Conservation (phyloP, 2,888 invertebrate species). For the Willowsia nigromaculata region DNA sequence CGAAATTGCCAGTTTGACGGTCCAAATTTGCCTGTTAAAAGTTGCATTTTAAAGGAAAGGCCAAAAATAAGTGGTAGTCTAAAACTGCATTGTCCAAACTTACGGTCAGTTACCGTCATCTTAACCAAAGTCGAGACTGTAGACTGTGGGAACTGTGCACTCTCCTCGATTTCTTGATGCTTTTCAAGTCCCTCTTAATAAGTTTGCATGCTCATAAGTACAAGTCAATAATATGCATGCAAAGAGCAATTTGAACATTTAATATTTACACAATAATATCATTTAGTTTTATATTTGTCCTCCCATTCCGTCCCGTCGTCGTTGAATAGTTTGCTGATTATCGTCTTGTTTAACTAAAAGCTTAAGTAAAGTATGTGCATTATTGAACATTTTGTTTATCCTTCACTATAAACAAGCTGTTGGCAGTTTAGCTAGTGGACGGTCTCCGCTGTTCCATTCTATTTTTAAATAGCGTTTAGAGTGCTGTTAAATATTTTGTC, state of each 20-base stretch:
- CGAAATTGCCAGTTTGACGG: not conserved
- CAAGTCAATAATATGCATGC: not conserved
- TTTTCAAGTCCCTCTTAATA: not conserved
- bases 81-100: not conserved
- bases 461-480: constrained; percentile 37
- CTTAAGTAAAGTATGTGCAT: not conserved
- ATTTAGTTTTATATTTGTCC: not conserved
- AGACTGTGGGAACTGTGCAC: constrained; percentile 30
- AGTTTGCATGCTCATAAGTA: not conserved
- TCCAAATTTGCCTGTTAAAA: not conserved
- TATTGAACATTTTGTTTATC: not conserved
- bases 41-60: not conserved
- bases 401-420: constrained; percentile 3
- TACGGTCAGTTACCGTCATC: not conserved
- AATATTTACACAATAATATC: not conserved
- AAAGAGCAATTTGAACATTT: not conserved
- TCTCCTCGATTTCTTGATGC: not conserved
- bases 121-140: not conserved
- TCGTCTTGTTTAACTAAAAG: constrained; percentile 16
- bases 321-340: not conserved
- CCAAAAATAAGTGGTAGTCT: too few species aligned
- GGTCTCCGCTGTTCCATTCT: constrained; percentile 23
- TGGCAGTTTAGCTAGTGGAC: not conserved
- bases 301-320: not conserved
- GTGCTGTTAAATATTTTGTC: constrained; percentile 60